Percentiles rank a stretch among this genome's conserved stretches.
These are phyloP conservation scores for Pseudorhiza aurosa DNA, from an alignment of 30 jellyfish, hydroid and myxozoan species.

Conservation along the genomic window DNA sequence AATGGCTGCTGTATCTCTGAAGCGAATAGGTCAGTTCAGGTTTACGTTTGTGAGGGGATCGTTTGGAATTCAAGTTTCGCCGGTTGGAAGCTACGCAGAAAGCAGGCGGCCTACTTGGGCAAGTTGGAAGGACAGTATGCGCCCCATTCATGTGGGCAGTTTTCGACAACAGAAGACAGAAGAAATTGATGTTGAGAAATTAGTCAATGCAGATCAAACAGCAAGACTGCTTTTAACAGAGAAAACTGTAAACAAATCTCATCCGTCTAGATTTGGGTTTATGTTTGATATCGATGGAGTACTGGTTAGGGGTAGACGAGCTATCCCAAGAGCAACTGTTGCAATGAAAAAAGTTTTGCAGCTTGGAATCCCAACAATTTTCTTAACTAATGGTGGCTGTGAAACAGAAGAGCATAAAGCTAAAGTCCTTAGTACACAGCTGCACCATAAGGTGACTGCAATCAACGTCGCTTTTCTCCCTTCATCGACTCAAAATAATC, in stretches of 20 bases:
- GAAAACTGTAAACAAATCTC: neutral
- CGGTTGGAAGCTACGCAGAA: neutral
- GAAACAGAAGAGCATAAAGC: constrained; percentile 96
- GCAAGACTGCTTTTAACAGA: constrained; percentile 1
- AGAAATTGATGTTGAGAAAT: neutral
- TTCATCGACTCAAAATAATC: too few species aligned
- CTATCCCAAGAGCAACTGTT: constrained; percentile 77
- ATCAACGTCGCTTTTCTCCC: too few species aligned
- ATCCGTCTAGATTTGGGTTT: constrained; percentile 61
- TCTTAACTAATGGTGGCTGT: constrained; percentile 92
- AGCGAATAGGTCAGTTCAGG: neutral
- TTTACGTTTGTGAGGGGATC: neutral
- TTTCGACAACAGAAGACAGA: neutral
- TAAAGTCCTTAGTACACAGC: constrained; percentile 45
- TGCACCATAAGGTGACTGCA: constrained; percentile 72
- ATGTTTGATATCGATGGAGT: constrained; percentile 96
- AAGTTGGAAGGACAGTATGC: neutral
- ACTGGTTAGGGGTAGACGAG: constrained; percentile 88
- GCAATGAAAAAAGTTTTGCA: constrained; percentile 75
- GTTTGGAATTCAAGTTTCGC: neutral
- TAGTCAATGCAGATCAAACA: neutral
- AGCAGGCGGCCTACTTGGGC: neutral
- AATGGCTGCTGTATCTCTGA: neutral
- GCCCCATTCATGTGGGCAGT: neutral
- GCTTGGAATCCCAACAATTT: constrained; percentile 68